Evolutionary conservation across 2,888 invertebrate species (phyloP), one percentile per base, ranked within the genome.

Genomic region (Cabera pusaria): DNA sequence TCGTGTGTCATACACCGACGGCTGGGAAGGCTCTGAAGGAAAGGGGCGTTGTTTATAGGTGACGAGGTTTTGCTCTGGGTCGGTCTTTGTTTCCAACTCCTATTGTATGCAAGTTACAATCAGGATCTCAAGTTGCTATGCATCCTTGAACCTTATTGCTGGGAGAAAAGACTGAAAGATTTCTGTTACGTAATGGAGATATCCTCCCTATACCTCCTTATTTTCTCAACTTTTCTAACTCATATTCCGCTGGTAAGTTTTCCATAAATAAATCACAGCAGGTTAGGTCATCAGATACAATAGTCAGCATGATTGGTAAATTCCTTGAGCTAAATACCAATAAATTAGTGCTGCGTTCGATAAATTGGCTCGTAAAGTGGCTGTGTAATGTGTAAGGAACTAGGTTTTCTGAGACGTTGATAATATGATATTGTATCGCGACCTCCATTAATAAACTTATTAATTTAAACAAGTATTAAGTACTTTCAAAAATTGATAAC

Each of bases 41-140:
- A 70, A 64, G 60, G 61, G 52, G 59, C 64, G 63, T 61, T 63
- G 65, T 70, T 71, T 78, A 61, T 72, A 72, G 76, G 74, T 75
- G 74, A 74, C 71, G 65, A 67, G 69, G 68, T 73, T 71, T 70
- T 64, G 59, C 64, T 44, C 52, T 51, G 32, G 49, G 49, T 45
- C 40, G 46, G 49, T 52, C 58, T 54, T 66, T 63, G 62, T 66
- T 61, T 51, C 28, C 38, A 24, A 36, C 44, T 57, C 44, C 51
- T 39, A 57, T 52, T 54, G 43, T 49, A 7, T 24, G 6, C 17
- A 7, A 16, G 20, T 23, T 10, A 54, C 50, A 50, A 47, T 25
- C 45, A 29, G 33, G 32, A 29, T 7, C 18, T 19, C 5, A 18
- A 28, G 39, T 35, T 40, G 41, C 39, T 38, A 23, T 10, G 33